Base-by-base conservation (phyloP, 2,113 vertebrate genomes). In the Grammomys dolichurus region DNA sequence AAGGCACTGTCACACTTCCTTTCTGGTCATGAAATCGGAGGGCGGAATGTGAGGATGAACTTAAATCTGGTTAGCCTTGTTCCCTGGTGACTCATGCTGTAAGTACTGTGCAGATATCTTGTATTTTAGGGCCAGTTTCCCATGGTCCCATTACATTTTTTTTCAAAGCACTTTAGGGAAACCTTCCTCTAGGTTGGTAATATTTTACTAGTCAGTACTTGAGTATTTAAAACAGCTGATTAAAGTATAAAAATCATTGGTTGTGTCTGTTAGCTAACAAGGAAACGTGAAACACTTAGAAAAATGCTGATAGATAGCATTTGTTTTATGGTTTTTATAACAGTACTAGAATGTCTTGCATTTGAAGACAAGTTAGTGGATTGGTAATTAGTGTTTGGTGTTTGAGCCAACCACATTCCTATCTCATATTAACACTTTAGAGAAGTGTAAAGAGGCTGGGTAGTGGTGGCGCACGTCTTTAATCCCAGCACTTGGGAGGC, bases 31-130 rank as follows among this genome's bases (percentile, higher is more conserved):
- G 94, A 96, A 91, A 92, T 84, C 54, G 46, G 20, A 22, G 76
- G 78, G 43, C 95, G 33, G 85, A 97, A 86, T 95, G 78, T 94
- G 84, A 94, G 86, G 73, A 82, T 90, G 91, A 36, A 78, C 31
- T 85, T 94, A 10, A 87, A 86, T 90, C 81, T 95, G 81, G 72
- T 95, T 92, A 77, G 28, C 69, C 94, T 88, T 58, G 65, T 96
- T 95, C 65, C 46, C 43, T 31, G n/a, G 76, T 96, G 93, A 96
- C 92, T 96, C 81, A 89, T 76, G 65, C 81, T 87, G 40, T 72
- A 43, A 43, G 17, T 72, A 4, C 43, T 88, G 6, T 77, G n/a
- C 17, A 91, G 77, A 70, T 91, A 88, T 20, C 0, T n/a, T 87
- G 48, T 40, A 3, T 93, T 60, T 89, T 87, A n/a, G 28, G 63